These are phyloP conservation scores for Clistopyga incitator DNA, from an alignment of 2,888 invertebrate species.

Conservation along the genomic window DNA sequence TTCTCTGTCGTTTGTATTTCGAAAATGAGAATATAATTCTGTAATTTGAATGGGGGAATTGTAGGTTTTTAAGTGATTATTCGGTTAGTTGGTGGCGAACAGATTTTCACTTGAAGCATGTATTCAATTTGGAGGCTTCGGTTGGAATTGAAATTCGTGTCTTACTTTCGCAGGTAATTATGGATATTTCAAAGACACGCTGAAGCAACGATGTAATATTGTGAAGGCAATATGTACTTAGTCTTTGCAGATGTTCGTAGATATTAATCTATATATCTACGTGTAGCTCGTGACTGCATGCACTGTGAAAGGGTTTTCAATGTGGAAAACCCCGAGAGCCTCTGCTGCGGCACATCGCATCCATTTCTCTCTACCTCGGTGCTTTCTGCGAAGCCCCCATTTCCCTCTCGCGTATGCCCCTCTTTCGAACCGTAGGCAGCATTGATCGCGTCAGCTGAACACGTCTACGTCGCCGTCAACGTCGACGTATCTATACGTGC, in stretches of 20 bases:
- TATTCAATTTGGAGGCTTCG: neutral
- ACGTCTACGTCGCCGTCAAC: conserved; percentile 23
- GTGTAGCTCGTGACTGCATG: conserved; percentile 6
- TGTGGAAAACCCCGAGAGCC: conserved; percentile 8
- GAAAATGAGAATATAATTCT: too few relatives aligned
- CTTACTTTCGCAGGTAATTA: neutral
- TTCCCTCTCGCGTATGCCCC: conserved; percentile 38
- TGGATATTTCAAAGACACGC: neutral
- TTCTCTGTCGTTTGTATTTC: too few relatives aligned
- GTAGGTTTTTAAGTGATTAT: too few relatives aligned
- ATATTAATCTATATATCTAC: neutral
- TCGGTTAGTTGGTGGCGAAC: too few relatives aligned
- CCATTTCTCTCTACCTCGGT: conserved; percentile 7
- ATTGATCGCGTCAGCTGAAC: conserved; percentile 38
- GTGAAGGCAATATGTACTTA: neutral
- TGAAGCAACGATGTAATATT: neutral
- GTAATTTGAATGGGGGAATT: too few relatives aligned
- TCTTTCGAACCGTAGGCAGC: conserved; percentile 31
- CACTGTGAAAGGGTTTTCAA: conserved; percentile 31
- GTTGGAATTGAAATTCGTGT: neutral
- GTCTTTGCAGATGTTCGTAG: neutral
- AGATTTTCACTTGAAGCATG: neutral
- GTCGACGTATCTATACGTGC: conserved; percentile 17
- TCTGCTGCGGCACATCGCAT: neutral
- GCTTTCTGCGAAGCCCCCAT: conserved; percentile 21